Evolutionary conservation across 2,113 vertebrate species (phyloP), one percentile per base, ranked within the genome.

Genomic region (Machaerirhynchus nigripectus): DNA sequence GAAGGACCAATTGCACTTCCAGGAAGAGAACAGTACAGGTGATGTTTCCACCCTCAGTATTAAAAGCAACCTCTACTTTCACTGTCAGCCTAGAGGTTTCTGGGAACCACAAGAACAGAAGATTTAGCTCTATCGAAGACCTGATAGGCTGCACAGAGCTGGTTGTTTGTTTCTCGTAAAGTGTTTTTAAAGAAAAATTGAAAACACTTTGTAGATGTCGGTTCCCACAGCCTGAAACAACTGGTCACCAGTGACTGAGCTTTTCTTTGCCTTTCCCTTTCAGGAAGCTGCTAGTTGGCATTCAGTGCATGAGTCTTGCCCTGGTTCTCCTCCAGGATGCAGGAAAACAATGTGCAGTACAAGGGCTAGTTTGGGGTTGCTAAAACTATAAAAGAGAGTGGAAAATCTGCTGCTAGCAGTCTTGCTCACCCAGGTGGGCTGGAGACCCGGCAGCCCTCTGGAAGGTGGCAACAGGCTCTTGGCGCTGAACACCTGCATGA

Each of bases 351-450:
- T 16, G 15, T 56, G 16, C 30, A 22, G 30, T 63, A 31, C 26
- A 15, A 60, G 33, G 57, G 39, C 37, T 80, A 77, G 87, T 67
- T 49, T 47, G 6, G 28, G 28, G 20, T 70, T 68, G 42, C 47
- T 70, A n/a, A 68, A 90, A 15, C 80, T 83, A 55, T 7, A 24
- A 55, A 80, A 91, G 52, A 56, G 55, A 44, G 44, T 64, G 49
- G 76, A 52, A 84, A 88, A 60, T 30, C 40, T 79, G 61, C 68
- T 78, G 39, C 40, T 79, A 79, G 50, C 44, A 11, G 5, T 61
- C 46, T 47, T 50, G 83, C 98, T 98, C 96, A 98, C 98, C 98
- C 96, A 98, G 96, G 39, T 97, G 97, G 64, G 90, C 94, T 84
- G 98, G 96, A 92, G 96, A 96, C 61, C 96, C 52, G 0, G 95